Base-by-base conservation (phyloP, 1,140 invertebrate genomes). In the Brevipalpus yothersi region DNA sequence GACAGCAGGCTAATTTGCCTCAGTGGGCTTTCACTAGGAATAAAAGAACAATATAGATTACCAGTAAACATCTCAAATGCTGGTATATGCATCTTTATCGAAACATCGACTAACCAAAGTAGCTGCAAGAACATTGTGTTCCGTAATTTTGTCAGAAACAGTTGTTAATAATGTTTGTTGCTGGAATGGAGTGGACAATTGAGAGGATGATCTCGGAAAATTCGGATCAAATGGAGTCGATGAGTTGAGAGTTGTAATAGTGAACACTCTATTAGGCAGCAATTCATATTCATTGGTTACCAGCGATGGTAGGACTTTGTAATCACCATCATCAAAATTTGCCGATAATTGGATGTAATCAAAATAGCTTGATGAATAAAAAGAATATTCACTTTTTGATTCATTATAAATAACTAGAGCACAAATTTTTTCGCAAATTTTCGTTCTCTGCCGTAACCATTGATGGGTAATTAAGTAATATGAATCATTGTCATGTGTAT, bases 401-500 rank as follows among this genome's bases (percentile, higher is more conserved):
- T 13, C 10, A 31, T 56, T 56, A 9, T 56, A 56, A 56, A 31
- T 31, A 5, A 56, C 23, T 39, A 56, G 4, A 4, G 19, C 54
- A 56, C 54, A 56, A 56, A 56, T 31, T 56, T 56, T 13, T 10
- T 56, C 54, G 10, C 54, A 56, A 51, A 51, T 51, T 51, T 51
- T 51, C 7, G 49, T 51, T 2, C 7, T 51, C n/a, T n/a, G 8
- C 5, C 49, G 12, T 10, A 51, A 19, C 49, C 49, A 51, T 51
- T 19, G 1, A 19, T 51, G n/a, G n/a, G 8, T 19, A 10, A 51
- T 8, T n/a, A 51, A 19, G 21, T 51, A 51, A 17, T 51, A 51
- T 8, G 49, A 19, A 19, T n/a, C n/a, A n/a, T 10, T 51, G n/a
- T 5, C n/a, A n/a, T 9, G n/a, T 1, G 49, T n/a, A n/a, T 51